Conservation (phyloP, 2,113 vertebrate genomes). For the Microcebus lehilahytsara region DNA sequence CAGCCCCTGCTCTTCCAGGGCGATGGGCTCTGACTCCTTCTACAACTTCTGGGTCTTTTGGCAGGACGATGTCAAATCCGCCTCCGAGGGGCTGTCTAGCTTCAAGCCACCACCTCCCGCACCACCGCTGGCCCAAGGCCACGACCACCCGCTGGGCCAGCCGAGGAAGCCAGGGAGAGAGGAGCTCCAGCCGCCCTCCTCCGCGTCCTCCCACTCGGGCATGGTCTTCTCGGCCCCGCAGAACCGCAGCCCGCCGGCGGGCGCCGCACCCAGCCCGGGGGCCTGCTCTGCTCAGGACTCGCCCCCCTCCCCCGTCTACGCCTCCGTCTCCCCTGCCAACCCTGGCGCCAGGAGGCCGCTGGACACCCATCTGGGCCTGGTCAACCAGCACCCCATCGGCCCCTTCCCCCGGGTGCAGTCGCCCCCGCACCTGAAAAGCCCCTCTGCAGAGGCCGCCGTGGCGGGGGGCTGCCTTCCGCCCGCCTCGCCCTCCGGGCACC, state of each 20-base stretch:
- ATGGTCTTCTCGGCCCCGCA: constrained; percentile 89
- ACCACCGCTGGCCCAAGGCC: constrained; percentile 57
- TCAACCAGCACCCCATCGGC: constrained; percentile 88
- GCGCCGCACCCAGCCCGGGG: constrained; percentile 5
- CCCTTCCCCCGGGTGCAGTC: constrained; percentile 97
- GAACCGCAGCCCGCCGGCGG: constrained; percentile 69
- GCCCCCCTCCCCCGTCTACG: constrained; percentile 78
- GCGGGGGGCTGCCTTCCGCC: constrained; percentile 67
- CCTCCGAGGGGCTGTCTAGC: constrained; percentile 88
- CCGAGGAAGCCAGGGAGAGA: constrained; percentile 63
- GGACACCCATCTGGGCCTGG: constrained; percentile 86
- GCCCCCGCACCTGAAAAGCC: constrained; percentile 83
- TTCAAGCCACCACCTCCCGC: constrained; percentile 90
- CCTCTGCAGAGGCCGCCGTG: neutral
- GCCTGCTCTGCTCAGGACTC: constrained; percentile 70
- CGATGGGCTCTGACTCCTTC: constrained; percentile 65
- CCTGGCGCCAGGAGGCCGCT: constrained; percentile 77
- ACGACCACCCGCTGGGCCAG: constrained; percentile 71
- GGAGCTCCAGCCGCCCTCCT: constrained; percentile 87
- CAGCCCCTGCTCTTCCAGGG: neutral
- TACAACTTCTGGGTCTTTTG: constrained; percentile 73
- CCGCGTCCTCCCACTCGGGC: constrained; percentile 89
- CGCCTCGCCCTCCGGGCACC: constrained; percentile 59
- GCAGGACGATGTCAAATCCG: constrained; percentile 92
- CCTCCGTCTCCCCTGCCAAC: constrained; percentile 76